These are phyloP conservation scores for Eurytoma adleriae DNA, from an alignment of 2,888 invertebrate species.

Conservation along the genomic window DNA sequence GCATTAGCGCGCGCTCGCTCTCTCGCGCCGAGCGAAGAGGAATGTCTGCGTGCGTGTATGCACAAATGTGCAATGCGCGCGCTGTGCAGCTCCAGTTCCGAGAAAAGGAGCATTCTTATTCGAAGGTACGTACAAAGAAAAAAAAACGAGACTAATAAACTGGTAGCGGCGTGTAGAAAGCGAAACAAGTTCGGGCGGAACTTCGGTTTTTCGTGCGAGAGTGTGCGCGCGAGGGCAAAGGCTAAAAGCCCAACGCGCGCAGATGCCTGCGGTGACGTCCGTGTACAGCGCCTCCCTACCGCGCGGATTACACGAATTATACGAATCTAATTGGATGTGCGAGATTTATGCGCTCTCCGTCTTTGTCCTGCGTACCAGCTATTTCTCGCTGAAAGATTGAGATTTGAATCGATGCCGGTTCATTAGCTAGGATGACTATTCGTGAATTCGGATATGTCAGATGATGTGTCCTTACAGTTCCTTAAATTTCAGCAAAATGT, in stretches of 20 bases:
- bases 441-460: not conserved
- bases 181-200: not conserved
- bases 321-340: slow-evolving; percentile 74
- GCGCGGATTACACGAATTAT: slow-evolving; percentile 67
- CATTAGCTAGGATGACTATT: not conserved
- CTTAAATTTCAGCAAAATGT: too few species aligned
- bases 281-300: too few species aligned
- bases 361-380: not conserved
- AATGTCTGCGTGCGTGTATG: not conserved
- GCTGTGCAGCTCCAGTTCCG: not conserved
- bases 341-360: slow-evolving; percentile 62
- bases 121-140: too few species aligned
- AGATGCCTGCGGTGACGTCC: too few species aligned
- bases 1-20: slow-evolving; percentile 66
- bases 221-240: not conserved
- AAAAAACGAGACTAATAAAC: too few species aligned
- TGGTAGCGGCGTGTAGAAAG: slow-evolving; percentile 16
- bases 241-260: too few species aligned
- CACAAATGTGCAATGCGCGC: not conserved
- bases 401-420: slow-evolving; percentile 7
- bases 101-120: slow-evolving; percentile 23
- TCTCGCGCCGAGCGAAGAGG: slow-evolving; percentile 27
- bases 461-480: too few species aligned
- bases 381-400: slow-evolving; percentile 9
- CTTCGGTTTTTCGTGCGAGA: not conserved